A percentile compares a stretch with the other conserved stretches of the same genome.
Evolutionary conservation across 2,888 invertebrate species (phyloP).

Genomic region (Fissipunctia ypsillon): DNA sequence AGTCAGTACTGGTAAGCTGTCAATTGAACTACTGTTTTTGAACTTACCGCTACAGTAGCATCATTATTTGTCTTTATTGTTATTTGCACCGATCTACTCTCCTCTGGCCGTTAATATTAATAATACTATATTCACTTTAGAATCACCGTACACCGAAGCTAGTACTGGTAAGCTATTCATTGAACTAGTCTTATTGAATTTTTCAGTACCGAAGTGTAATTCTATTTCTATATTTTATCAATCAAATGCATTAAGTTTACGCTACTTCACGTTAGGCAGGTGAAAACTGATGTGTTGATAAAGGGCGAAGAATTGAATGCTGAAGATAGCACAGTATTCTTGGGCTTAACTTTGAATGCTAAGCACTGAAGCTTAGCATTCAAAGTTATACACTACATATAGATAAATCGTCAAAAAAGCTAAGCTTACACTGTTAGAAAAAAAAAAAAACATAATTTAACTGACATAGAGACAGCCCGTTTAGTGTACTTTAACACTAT

Average conservation of each 20-base stretch:
- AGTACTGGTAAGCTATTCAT: constrained; percentile 4
- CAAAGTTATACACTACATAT: too few relatives aligned
- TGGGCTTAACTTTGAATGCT: too few relatives aligned
- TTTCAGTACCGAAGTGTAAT: background rate
- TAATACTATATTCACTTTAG: background rate
- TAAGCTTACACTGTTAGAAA: background rate
- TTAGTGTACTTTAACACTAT: too few relatives aligned
- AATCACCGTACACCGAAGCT: background rate
- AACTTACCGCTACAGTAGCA: background rate
- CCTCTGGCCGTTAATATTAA: background rate
- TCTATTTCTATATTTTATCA: background rate
- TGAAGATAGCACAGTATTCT: too few relatives aligned
- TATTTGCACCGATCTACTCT: background rate
- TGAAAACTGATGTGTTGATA: too few relatives aligned
- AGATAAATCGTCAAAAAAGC: too few relatives aligned
- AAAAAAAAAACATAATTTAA: background rate
- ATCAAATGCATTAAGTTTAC: background rate
- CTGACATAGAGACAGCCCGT: background rate
- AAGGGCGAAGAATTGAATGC: too few relatives aligned
- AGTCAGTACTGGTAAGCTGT: background rate
- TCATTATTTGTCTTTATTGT: background rate
- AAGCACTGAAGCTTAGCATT: too few relatives aligned
- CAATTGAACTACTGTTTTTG: background rate
- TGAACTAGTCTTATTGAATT: background rate
- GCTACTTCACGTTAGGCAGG: background rate